phyloP scores from a whole-genome alignment of 2,888 invertebrate genomes.

The Drosophila dives region DNA sequence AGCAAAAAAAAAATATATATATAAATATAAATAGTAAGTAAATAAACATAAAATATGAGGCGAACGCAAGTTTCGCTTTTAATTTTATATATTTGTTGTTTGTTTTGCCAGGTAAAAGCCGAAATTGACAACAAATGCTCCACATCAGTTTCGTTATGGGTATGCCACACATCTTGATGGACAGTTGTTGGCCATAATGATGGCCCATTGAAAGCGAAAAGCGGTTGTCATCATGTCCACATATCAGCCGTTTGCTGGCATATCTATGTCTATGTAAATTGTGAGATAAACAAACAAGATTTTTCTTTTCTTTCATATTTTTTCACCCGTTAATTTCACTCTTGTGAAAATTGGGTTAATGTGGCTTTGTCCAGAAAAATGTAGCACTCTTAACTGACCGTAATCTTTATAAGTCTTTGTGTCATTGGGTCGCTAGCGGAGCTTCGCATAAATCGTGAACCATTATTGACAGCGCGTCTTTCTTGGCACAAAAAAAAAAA shows the following conservation, averaged over 20 bases:
- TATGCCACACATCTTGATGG: slow-evolving; percentile 53
- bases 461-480: slow-evolving; percentile 29
- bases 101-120: slow-evolving; percentile 33
- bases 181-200: slow-evolving; percentile 46
- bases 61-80: slow-evolving; percentile 63
- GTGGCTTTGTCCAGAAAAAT: slow-evolving; percentile 20
- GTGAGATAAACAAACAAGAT: slow-evolving; percentile 68
- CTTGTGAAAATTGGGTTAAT: slow-evolving; percentile 73
- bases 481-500: not conserved
- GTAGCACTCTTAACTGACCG: slow-evolving; percentile 26
- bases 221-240: slow-evolving; percentile 30
- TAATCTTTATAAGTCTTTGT: slow-evolving; percentile 50
- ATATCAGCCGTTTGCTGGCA: slow-evolving; percentile 15
- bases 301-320: slow-evolving; percentile 42
- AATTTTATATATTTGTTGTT: slow-evolving; percentile 32
- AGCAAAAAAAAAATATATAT: slow-evolving; percentile 17
- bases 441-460: slow-evolving; percentile 8
- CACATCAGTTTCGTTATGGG: slow-evolving; percentile 76
- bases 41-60: slow-evolving; percentile 44
- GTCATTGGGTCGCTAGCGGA: slow-evolving; percentile 45
- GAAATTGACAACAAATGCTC: slow-evolving; percentile 58
- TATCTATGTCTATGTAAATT: slow-evolving; percentile 61
- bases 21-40: slow-evolving; percentile 30
- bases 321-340: slow-evolving; percentile 64
- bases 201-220: slow-evolving; percentile 63